Evolutionary conservation across 2,113 vertebrate species (phyloP).

Genomic region (Hystrix brachyura): DNA sequence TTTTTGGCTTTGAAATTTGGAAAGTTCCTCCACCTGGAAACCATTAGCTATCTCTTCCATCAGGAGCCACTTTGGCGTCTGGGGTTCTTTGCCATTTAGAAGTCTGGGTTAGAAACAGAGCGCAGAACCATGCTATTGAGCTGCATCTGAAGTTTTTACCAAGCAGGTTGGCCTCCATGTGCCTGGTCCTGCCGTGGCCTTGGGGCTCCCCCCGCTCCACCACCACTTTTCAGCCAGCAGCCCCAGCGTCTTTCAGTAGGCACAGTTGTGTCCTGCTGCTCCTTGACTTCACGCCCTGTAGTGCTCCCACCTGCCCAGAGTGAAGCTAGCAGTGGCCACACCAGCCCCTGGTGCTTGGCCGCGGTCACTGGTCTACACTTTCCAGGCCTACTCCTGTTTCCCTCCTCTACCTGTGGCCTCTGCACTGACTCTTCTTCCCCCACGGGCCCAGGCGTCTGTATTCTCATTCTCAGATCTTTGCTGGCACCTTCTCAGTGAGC

Average conservation of each 20-base stretch:
- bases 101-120: neutral
- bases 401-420: neutral
- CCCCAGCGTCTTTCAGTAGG: neutral
- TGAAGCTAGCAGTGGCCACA: neutral
- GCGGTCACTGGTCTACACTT: neutral
- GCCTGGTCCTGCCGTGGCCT: neutral
- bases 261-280: neutral
- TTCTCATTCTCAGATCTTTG: neutral
- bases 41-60: neutral
- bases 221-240: neutral
- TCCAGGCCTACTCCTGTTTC: neutral
- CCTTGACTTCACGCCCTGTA: neutral
- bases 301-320: neutral
- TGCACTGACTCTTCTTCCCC: neutral
- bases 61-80: neutral
- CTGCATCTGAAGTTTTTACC: neutral
- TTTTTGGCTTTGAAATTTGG: neutral
- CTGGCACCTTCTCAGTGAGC: neutral
- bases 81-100: neutral
- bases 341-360: rapidly evolving
- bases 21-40: neutral
- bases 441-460: rapidly evolving
- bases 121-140: neutral
- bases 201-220: neutral
- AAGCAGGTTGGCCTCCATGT: neutral